phyloP scores from a whole-genome alignment of 2,113 vertebrate genomes.

The Abramis brama region DNA sequence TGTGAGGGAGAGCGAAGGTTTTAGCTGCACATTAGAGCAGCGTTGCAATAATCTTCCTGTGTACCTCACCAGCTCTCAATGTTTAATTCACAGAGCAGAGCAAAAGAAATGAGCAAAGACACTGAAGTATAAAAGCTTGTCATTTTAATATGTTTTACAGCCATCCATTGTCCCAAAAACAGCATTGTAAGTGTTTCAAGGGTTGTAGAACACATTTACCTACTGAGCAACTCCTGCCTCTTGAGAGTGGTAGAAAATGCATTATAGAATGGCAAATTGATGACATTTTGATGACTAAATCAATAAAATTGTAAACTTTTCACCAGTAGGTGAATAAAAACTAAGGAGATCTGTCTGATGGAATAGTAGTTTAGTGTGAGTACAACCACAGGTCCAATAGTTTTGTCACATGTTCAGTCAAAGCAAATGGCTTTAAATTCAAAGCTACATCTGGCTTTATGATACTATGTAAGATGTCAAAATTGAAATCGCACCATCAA shows the following conservation, averaged over 20 bases:
- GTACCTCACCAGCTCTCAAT: conserved; percentile 24
- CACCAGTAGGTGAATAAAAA: conserved; percentile 29
- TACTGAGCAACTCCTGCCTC: conserved; percentile 65
- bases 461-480: conserved; percentile 48
- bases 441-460: conserved; percentile 59
- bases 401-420: conserved; percentile 43
- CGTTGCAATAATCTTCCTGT: conserved; percentile 25
- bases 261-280: conserved; percentile 66
- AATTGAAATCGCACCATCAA: conserved; percentile 40
- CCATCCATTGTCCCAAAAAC: conserved; percentile 65
- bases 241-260: conserved; percentile 48
- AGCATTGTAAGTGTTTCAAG: conserved; percentile 59
- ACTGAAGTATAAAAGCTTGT: conserved; percentile 67
- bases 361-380: conserved; percentile 43
- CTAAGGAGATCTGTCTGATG: conserved; percentile 17
- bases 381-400: conserved; percentile 46
- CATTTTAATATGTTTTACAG: conserved; percentile 76
- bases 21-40: conserved; percentile 19
- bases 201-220: conserved; percentile 72
- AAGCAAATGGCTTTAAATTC: conserved; percentile 52
- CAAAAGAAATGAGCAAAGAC: conserved; percentile 50
- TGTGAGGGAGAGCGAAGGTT: background rate
- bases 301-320: conserved; percentile 46
- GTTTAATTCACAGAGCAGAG: conserved; percentile 19
- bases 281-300: conserved; percentile 35